Conservation (phyloP, 2,113 vertebrate species). For the Eolophus roseicapilla region DNA sequence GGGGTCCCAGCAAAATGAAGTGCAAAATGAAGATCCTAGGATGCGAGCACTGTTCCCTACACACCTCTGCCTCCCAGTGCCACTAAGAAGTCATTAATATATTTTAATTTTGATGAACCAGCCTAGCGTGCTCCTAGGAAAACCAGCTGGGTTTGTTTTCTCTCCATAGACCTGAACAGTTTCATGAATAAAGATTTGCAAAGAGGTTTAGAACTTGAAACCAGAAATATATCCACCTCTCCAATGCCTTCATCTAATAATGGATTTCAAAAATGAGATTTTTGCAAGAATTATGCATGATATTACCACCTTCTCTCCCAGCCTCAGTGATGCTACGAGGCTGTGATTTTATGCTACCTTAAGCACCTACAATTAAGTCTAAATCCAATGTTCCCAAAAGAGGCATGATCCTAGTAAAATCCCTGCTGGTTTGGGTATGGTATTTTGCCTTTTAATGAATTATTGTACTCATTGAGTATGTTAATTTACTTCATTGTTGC, state of each 20-base stretch:
- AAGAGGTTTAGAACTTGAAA: neutral
- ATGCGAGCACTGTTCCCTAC: rapidly evolving
- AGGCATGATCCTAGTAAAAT: neutral
- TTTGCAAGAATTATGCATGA: neutral
- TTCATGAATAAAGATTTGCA: slow-evolving; percentile 43
- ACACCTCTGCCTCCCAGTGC: neutral
- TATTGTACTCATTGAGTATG: neutral
- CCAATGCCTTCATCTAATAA: slow-evolving; percentile 10
- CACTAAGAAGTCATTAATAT: neutral
- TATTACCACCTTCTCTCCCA: neutral
- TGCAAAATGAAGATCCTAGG: rapidly evolving
- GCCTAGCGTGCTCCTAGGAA: neutral
- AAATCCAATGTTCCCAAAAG: neutral
- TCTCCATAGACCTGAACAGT: neutral
- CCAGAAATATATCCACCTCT: neutral
- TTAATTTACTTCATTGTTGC: neutral
- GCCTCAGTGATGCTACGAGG: neutral
- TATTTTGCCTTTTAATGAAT: neutral
- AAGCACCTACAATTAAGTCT: neutral
- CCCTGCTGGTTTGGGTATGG: neutral
- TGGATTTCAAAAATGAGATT: neutral
- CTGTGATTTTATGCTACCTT: neutral
- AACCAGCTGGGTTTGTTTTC: slow-evolving; percentile 45
- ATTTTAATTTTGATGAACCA: slow-evolving; percentile 15
- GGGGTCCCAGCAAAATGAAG: neutral